Percentiles rank a stretch among this genome's conserved stretches.
Evolutionary conservation across 2,797 vertebrate genomes (phyloP).

Genomic region (Odontamblyopus rebecca): DNA sequence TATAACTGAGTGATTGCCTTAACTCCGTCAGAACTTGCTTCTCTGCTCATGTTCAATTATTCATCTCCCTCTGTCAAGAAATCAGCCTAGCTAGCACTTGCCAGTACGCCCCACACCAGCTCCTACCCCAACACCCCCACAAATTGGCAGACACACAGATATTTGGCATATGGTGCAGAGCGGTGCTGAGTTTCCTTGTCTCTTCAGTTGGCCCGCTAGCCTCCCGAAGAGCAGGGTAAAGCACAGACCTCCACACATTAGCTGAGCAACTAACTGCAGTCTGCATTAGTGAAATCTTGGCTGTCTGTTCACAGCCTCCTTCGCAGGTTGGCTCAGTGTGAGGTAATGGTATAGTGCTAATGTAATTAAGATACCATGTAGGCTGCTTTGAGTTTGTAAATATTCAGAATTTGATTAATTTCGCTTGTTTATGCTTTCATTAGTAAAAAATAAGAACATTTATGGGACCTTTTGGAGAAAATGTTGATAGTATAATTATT

Average conservation of each 20-base stretch:
- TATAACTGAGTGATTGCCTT: conserved; percentile 44
- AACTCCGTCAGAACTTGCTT: conserved; percentile 64
- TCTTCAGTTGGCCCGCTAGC: conserved; percentile 65
- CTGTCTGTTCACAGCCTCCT: conserved; percentile 41
- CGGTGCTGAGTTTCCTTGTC: conserved; percentile 64
- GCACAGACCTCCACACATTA: conserved; percentile 12
- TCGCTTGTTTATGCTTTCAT: background rate
- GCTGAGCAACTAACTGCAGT: conserved; percentile 17
- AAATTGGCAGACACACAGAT: conserved; percentile 73
- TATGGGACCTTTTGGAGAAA: background rate
- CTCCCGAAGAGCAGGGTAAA: conserved; percentile 42
- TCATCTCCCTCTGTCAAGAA: conserved; percentile 79
- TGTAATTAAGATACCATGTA: background rate
- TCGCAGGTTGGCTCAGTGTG: conserved; percentile 43
- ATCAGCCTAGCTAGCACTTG: conserved; percentile 72
- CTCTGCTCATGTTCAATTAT: conserved; percentile 73
- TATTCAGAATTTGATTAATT: background rate
- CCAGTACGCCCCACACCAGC: conserved; percentile 62
- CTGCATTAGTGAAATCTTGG: conserved; percentile 39
- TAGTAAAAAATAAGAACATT: background rate
- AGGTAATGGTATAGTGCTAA: background rate
- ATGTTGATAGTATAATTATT: too few relatives aligned
- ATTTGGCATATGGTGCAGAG: conserved; percentile 78
- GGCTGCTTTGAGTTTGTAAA: background rate
- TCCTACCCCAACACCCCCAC: conserved; percentile 35